These are phyloP conservation scores for Siniperca chuatsi DNA, from an alignment of 2,113 vertebrate species.

Conservation along the genomic window DNA sequence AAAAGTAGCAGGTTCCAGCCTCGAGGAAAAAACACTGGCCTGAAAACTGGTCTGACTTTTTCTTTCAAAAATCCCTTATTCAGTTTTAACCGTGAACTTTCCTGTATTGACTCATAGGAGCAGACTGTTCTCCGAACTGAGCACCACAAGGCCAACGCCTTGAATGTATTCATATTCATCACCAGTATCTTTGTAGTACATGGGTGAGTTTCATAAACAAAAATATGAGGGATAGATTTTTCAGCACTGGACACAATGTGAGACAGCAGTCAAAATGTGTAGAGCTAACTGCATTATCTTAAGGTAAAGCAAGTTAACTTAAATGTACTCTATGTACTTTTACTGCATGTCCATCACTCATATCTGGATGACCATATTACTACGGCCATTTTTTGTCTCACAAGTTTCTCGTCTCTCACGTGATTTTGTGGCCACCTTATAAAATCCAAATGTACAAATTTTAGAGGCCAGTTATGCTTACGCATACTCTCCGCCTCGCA, in stretches of 20 bases:
- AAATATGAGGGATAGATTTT: neutral
- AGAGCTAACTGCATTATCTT: too few species aligned
- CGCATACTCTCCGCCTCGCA: neutral
- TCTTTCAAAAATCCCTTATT: neutral
- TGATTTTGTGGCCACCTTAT: neutral
- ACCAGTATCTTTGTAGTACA: neutral
- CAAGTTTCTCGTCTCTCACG: neutral
- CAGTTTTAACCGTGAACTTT: neutral
- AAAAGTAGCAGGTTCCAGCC: neutral
- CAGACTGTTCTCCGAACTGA: too few species aligned
- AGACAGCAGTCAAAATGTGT: neutral
- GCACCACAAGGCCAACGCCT: too few species aligned
- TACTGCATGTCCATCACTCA: neutral
- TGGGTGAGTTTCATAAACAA: neutral
- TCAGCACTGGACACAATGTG: too few species aligned
- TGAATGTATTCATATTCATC: constrained; percentile 10
- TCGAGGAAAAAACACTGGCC: neutral
- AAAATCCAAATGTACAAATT: neutral
- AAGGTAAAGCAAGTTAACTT: neutral
- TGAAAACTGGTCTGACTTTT: neutral
- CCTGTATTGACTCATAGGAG: neutral
- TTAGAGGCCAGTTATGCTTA: neutral
- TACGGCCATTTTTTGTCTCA: neutral
- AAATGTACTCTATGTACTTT: neutral
- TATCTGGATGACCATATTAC: neutral